phyloP scores from a whole-genome alignment of 2,888 invertebrate genomes.

The Odontomyia ornata region DNA sequence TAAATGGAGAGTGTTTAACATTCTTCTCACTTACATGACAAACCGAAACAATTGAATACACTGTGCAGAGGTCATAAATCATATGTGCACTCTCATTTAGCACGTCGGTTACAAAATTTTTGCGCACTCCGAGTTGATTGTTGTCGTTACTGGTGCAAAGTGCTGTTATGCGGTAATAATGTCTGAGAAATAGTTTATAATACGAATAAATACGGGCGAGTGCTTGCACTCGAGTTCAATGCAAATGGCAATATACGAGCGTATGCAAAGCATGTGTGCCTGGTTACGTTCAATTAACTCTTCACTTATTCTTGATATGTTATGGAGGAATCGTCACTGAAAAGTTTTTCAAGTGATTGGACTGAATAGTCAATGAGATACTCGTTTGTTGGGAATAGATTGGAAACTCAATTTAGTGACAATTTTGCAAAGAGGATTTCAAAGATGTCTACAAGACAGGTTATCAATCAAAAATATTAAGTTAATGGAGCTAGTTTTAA shows the following conservation, averaged over 20 bases:
- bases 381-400: too few species aligned
- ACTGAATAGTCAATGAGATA: neutral
- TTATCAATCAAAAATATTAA: too few species aligned
- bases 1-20: too few species aligned
- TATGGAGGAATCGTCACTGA: neutral
- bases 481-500: too few species aligned
- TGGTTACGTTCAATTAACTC: slow-evolving; percentile 32
- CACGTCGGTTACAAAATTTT: slow-evolving; percentile 9
- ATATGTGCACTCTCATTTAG: slow-evolving; percentile 10
- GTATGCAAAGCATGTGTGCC: slow-evolving; percentile 32
- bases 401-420: neutral
- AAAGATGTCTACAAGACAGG: too few species aligned
- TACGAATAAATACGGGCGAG: neutral
- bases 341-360: neutral
- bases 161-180: slow-evolving; percentile 9
- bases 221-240: neutral
- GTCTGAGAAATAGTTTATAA: neutral
- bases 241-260: neutral
- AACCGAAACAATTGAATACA: neutral
- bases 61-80: slow-evolving; percentile 16
- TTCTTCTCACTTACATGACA: neutral
- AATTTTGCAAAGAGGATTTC: too few species aligned
- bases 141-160: slow-evolving; percentile 20
- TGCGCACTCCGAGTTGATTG: neutral
- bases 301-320: neutral